Base-by-base conservation (phyloP, 2,888 invertebrate genomes). In the Polydrusus pterygomalis region DNA sequence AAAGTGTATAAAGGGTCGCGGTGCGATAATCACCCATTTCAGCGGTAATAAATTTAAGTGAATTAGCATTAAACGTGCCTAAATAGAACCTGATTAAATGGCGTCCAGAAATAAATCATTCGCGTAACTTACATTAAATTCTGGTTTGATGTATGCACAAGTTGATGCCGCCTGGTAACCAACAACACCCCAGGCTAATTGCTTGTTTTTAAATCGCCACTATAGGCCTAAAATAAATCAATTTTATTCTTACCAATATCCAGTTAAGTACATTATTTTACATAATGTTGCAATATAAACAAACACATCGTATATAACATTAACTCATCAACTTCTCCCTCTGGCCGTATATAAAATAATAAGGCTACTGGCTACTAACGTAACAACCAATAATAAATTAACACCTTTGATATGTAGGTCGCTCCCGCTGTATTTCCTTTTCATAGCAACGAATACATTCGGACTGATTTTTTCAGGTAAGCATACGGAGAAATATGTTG, bases 11-110 rank as follows among this genome's bases (percentile, higher is more conserved):
- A 83, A 85, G 84, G 81, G 84, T 81, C 82, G 72, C 82, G 72
- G 84, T 84, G 84, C 82, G 84, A 86, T 86, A 85, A 86, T 85
- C 84, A 83, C 83, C 84, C 84, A 85, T 85, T 85, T 86, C 82
- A 84, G 82, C 83, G 85, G 84, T 83, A 85, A 86, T 86, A 86
- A 86, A 86, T 86, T 85, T 84, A 83, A 84, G 84, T 83, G 83
- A 83, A 85, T 85, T 86, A 86, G 85, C 85, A 86, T 86, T 85
- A 86, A 86, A 85, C 84, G 85, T 84, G 83, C 84, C 85, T 85
- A 86, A 86, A 86, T 85, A 85, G 84, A 85, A 84, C 83, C 84
- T 86, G 85, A 86, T 86, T 86, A 86, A 86, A 85, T 84, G 85
- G 83, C 83, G 83, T 83, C 84, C 83, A 83, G 81, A 84, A 82